These are phyloP conservation scores for Acyrthosiphon pisum DNA, from an alignment of 1,140 invertebrate species.

Conservation along the genomic window DNA sequence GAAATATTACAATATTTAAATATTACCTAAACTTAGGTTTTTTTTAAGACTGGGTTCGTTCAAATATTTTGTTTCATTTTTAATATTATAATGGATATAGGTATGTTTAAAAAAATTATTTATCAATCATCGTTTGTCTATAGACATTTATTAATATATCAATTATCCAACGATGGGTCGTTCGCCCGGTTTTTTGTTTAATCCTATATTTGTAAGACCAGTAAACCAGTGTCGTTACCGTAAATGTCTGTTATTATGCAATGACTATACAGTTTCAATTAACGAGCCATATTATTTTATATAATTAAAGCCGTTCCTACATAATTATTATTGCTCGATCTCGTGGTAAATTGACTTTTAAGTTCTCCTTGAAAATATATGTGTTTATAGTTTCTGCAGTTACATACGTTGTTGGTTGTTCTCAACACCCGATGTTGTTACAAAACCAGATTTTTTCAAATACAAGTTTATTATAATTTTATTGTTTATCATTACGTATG, in stretches of 20 bases:
- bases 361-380: not conserved
- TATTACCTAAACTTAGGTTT: not conserved
- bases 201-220: constrained; percentile 23
- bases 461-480: not conserved
- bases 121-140: not conserved
- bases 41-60: not conserved
- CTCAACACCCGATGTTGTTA: not conserved
- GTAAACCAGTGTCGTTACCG: constrained; percentile 30
- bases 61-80: not conserved
- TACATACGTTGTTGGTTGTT: not conserved
- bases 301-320: not conserved
- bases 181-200: constrained; percentile 4
- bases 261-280: constrained; percentile 30
- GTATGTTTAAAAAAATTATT: not conserved
- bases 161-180: not conserved
- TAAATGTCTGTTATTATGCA: constrained; percentile 28
- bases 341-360: constrained; percentile 25
- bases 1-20: not conserved
- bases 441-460: not conserved
- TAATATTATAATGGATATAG: not conserved
- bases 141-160: constrained; percentile 11
- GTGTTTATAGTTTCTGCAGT: not conserved
- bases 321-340: constrained; percentile 34
- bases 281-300: constrained; percentile 36
- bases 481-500: not conserved